Evolutionary conservation across 2,888 invertebrate genomes (phyloP).

Genomic region (Gryllus longicercus): DNA sequence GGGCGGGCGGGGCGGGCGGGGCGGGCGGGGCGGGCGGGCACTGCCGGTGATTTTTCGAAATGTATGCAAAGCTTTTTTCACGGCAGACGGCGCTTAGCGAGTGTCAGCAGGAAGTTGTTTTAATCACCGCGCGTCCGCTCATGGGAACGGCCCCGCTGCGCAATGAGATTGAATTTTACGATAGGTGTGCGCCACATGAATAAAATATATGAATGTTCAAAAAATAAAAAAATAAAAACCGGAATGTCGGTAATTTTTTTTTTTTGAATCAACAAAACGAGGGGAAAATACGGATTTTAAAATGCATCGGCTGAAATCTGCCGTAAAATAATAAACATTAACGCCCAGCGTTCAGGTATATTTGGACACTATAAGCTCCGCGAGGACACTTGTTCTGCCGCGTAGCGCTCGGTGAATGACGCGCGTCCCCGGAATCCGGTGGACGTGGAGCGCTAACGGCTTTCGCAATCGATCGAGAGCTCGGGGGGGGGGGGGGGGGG

Average conservation of each 20-base stretch:
- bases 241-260: background rate
- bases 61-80: constrained; percentile 17
- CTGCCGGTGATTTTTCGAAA: background rate
- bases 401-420: too few species aligned
- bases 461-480: too few species aligned
- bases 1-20: background rate
- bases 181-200: background rate
- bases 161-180: constrained; percentile 17
- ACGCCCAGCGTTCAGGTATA: too few species aligned
- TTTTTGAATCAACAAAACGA: background rate
- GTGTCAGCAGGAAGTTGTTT: constrained; percentile 4
- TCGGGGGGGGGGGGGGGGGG: too few species aligned
- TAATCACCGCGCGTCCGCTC: background rate
- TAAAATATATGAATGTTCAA: constrained; percentile 4
- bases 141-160: background rate
- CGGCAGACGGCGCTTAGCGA: constrained; percentile 9
- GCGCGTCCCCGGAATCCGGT: too few species aligned
- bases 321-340: constrained; percentile 10
- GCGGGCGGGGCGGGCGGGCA: background rate
- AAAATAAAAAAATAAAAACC: background rate
- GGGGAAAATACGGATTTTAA: background rate
- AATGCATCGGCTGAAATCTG: background rate
- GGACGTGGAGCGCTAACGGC: too few species aligned
- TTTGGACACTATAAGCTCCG: too few species aligned
- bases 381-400: too few species aligned